Conservation (phyloP, 1,140 invertebrate genomes). For the Nylanderia fulva region DNA sequence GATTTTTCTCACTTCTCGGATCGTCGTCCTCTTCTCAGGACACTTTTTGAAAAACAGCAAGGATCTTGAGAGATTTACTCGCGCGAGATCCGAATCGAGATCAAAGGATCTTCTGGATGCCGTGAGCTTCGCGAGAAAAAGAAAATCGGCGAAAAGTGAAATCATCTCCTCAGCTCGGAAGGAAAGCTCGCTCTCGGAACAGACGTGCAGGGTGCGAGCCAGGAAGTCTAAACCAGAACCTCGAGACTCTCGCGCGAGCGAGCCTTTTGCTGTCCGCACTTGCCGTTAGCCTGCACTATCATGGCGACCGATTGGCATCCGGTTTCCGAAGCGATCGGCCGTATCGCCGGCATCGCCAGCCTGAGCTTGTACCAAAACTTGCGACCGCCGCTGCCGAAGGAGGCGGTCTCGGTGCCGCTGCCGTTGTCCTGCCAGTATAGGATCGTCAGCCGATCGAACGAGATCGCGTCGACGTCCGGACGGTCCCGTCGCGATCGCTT, state of each 20-base stretch:
- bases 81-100: neutral
- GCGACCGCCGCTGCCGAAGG: conserved; percentile 48
- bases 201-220: neutral
- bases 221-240: conserved; percentile 80
- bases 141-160: neutral
- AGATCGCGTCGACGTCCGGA: conserved; percentile 67
- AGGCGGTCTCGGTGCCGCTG: conserved; percentile 58
- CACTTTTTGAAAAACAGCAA: too few species aligned
- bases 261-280: conserved; percentile 79
- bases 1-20: neutral
- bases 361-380: conserved; percentile 80
- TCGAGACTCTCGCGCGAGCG: conserved; percentile 83
- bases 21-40: neutral
- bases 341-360: conserved; percentile 81
- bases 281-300: conserved; percentile 81
- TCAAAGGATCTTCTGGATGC: neutral
- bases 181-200: too few species aligned
- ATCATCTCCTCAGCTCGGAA: neutral
- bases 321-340: conserved; percentile 72
- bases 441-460: conserved; percentile 77
- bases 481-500: conserved; percentile 75
- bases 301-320: conserved; percentile 82
- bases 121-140: neutral
- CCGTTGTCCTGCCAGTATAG: conserved; percentile 78
- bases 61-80: neutral